A percentile compares a stretch with the other conserved stretches of the same genome.
These are phyloP conservation scores for Melitaea cinxia DNA, from an alignment of 1,140 invertebrate species.

Conservation along the genomic window DNA sequence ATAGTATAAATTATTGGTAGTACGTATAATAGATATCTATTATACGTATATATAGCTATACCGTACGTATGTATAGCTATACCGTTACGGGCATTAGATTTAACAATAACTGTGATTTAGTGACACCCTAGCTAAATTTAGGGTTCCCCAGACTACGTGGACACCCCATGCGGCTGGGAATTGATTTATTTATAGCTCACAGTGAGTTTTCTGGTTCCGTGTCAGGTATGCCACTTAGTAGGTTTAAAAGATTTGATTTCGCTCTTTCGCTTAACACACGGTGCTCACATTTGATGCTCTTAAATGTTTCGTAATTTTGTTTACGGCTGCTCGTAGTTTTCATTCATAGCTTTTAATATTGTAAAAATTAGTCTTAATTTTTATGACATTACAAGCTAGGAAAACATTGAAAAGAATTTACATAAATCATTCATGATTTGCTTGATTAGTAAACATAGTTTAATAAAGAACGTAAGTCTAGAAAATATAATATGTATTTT, in stretches of 20 bases:
- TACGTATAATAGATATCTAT: background rate
- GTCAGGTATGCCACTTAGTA: slow-evolving; percentile 51
- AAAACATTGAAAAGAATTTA: too few species aligned
- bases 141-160: slow-evolving; percentile 61
- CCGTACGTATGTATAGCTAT: too few species aligned
- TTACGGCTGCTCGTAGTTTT: too few species aligned
- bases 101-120: slow-evolving; percentile 71
- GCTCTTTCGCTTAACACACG: slow-evolving; percentile 24
- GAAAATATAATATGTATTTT: too few species aligned
- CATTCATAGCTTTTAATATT: too few species aligned
- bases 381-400: too few species aligned
- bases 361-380: too few species aligned
- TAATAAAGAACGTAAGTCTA: too few species aligned
- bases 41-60: slow-evolving; percentile 7
- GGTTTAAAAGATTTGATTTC: slow-evolving; percentile 48
- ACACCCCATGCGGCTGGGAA: slow-evolving; percentile 64
- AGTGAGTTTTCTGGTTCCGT: slow-evolving; percentile 54
- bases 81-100: slow-evolving; percentile 54
- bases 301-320: background rate
- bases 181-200: slow-evolving; percentile 68
- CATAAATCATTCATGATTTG: too few species aligned
- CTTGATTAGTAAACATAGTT: too few species aligned
- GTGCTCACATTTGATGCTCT: background rate
- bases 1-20: too few species aligned
- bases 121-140: slow-evolving; percentile 65